A percentile compares a stretch with the other conserved stretches of the same genome.
Conservation (phyloP, 2,888 invertebrate species). For the Toxonevra muliebris region DNA sequence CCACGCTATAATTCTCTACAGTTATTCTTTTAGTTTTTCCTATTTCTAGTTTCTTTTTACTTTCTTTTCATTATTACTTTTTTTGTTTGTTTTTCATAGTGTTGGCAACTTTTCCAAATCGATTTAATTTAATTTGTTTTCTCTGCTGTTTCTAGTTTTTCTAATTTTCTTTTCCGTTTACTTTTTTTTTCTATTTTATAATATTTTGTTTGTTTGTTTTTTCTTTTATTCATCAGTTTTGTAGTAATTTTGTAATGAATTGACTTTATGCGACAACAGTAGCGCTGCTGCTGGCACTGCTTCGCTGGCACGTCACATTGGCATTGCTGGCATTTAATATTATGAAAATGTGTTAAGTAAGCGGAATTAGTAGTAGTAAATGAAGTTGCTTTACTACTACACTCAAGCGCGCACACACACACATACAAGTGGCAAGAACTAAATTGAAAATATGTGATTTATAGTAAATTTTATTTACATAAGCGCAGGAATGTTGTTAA, state of each 20-base stretch:
- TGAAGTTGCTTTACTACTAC: no score
- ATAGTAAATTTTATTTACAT: no score
- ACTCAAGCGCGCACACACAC: no score
- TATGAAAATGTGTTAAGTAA: no score
- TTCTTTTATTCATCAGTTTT: no score
- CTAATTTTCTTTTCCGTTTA: not conserved
- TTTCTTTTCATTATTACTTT: constrained; percentile 18
- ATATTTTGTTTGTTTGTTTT: no score
- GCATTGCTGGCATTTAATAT: no score
- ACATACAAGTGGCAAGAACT: no score
- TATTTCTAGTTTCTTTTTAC: constrained; percentile 9
- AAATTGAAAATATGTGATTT: no score
- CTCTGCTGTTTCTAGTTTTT: constrained; percentile 7
- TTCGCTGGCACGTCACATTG: no score
- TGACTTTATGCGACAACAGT: constrained; percentile 33
- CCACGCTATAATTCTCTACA: not conserved
- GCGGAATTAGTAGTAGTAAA: no score
- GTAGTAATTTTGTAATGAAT: constrained; percentile 39
- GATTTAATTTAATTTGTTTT: constrained; percentile 36
- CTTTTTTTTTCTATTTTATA: not conserved
- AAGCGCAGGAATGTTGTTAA: no score
- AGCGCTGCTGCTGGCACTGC: constrained; percentile 10
- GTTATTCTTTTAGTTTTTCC: constrained; percentile 2
- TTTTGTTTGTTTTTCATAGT: constrained; percentile 16
- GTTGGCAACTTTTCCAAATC: constrained; percentile 33